Evolutionary conservation across 2,113 vertebrate genomes (phyloP), one percentile per base, ranked within the genome.

Genomic region (Caracal caracal): DNA sequence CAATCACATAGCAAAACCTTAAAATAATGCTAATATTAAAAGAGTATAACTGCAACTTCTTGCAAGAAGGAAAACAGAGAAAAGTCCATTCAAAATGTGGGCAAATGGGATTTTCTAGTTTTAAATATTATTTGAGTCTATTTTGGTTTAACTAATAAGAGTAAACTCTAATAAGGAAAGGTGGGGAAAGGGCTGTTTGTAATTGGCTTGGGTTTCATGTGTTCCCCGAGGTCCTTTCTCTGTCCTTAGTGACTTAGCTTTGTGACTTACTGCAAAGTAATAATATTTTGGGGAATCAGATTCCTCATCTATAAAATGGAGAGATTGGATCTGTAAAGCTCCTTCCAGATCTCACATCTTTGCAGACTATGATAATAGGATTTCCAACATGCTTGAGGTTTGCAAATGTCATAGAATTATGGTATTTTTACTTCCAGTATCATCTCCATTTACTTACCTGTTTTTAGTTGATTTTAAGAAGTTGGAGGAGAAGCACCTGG

Each of bases 21-120:
- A 95, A 97, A 95, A 95, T 93, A 95, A 95, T 66, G 59, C 71
- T 51, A 49, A 73, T 89, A 81, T 90, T 92, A 47, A 80, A 85
- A 88, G 68, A 86, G 17, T 35, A 68, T 61, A 87, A 71, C 40
- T 19, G 33, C 51, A 85, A 73, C 93, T 96, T 95, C 61, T 81
- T 95, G 15, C 30, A 83, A 68, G 35, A 94, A 93, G 22, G 51
- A 78, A 94, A 90, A n/a, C 22, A 26, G 76, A 84, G 37, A 40
- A 28, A 76, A 94, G 70, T 78, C 59, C 71, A 56, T 86, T 71
- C 80, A 56, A 73, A 90, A 86, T 78, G 56, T n/a, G 92, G 51
- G 40, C 47, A 93, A 90, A 78, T 79, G 82, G 66, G 53, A 68
- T 96, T 93, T 94, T 88, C 76, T 53, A 75, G 78, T 88, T 92